Percentiles rank a stretch among this genome's conserved stretches.
phyloP scores from a whole-genome alignment of 2,797 vertebrate species.

The Xyrichtys novacula region DNA sequence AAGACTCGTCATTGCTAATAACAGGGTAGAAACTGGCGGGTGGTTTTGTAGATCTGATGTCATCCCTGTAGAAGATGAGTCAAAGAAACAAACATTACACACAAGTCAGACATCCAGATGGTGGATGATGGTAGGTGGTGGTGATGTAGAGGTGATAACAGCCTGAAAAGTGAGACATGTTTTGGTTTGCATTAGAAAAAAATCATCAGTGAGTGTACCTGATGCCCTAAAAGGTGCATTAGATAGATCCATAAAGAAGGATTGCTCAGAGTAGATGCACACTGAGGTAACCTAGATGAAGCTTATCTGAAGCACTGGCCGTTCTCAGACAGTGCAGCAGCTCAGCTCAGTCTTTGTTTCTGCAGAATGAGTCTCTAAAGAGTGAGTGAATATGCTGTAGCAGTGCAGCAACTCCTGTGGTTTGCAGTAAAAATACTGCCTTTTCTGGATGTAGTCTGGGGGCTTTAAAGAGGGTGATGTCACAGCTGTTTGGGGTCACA shows the following conservation, averaged over 20 bases:
- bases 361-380: too few relatives aligned
- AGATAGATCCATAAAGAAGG: too few relatives aligned
- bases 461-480: too few relatives aligned
- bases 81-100: slow-evolving; percentile 46
- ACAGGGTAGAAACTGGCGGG: slow-evolving; percentile 35
- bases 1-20: slow-evolving; percentile 46
- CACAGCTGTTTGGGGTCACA: too few relatives aligned
- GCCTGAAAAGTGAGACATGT: background rate
- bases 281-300: background rate
- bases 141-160: slow-evolving; percentile 5
- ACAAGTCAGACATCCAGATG: slow-evolving; percentile 40
- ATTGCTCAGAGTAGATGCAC: too few relatives aligned
- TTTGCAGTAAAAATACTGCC: too few relatives aligned
- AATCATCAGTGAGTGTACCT: background rate
- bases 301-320: too few relatives aligned
- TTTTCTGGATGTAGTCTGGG: too few relatives aligned
- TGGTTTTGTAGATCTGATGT: slow-evolving; percentile 61
- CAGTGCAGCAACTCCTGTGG: too few relatives aligned
- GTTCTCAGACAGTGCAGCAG: too few relatives aligned
- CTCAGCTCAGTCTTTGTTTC: too few relatives aligned
- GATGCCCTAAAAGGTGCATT: background rate
- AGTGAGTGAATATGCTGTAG: too few relatives aligned
- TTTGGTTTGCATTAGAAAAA: slow-evolving; percentile 2
- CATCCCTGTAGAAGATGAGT: slow-evolving; percentile 57
- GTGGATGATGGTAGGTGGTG: slow-evolving; percentile 9